Evolutionary conservation across 2,797 vertebrate genomes (phyloP), one percentile per base, ranked within the genome.

Genomic region (Bradypodion pumilum): DNA sequence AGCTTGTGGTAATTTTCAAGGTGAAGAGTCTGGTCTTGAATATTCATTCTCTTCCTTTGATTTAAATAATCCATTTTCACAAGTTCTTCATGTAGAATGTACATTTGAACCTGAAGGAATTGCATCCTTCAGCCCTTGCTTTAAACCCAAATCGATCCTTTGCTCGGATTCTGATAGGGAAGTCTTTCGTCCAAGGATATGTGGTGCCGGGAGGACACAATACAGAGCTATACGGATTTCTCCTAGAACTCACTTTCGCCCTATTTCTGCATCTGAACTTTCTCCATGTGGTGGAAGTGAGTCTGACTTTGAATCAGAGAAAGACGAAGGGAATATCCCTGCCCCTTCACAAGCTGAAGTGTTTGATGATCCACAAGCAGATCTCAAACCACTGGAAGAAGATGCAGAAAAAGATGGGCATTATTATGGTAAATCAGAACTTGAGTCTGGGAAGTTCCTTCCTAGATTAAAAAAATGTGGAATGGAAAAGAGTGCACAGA

Each of bases 401-500:
- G 99, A 99, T 88, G 98, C 99, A 75, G 98, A 99, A 94, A 97
- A 98, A 49, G 99, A 99, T 96, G 97, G 98, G 92, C 97, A 98
- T 89, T 99, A 98, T 94, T 99, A 99, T 0, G 99, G 98, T 89
- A 99, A 99, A 94, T 98, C 97, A 37, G 98, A 99, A 97, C 98
- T 99, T 78, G 98, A 99, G 95, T 99, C 99, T 94, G 98, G 98
- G 88, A 99, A 98, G 93, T 99, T 99, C 92, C 96, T 99, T 91
- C 98, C 98, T 91, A 97, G 98, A 91, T 95, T 99, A 93, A 99
- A 98, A 94, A 99, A 98, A 91, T 98, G 98, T 90, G 99, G 98
- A 91, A 99, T 99, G 98, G 99, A 99, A 95, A 99, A 99, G 95
- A 99, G 99, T 94, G 99, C 99, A n/a, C 99, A 99, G 97, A 99